Evolutionary conservation across 2,113 vertebrate species (phyloP).

Genomic region (Eolophus roseicapilla): DNA sequence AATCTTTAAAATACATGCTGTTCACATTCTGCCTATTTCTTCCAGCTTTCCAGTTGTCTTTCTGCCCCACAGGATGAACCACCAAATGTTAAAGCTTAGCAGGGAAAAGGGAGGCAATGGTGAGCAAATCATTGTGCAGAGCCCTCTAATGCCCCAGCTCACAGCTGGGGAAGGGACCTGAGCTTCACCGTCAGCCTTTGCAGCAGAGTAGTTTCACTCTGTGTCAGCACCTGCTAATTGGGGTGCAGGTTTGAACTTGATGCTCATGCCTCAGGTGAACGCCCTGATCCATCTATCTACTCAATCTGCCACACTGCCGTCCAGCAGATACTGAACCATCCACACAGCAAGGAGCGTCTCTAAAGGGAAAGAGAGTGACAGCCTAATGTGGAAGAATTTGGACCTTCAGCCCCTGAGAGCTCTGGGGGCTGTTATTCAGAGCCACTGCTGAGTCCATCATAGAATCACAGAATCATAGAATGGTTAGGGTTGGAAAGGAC

Average conservation of each 20-base stretch:
- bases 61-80: fast-evolving
- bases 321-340: fast-evolving
- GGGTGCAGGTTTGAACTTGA: fast-evolving
- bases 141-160: neutral
- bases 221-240: neutral
- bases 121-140: fast-evolving
- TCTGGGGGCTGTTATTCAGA: neutral
- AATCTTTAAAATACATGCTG: neutral
- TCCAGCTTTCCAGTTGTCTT: neutral
- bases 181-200: neutral
- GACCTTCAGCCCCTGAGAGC: neutral
- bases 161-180: neutral
- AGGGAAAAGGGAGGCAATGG: neutral
- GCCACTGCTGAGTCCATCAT: neutral
- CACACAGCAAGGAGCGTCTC: fast-evolving
- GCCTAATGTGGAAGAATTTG: neutral
- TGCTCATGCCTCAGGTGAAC: fast-evolving
- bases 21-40: neutral
- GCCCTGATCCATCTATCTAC: neutral
- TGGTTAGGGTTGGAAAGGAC: too few relatives aligned
- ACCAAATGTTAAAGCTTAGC: neutral
- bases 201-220: fast-evolving
- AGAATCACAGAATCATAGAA: too few relatives aligned
- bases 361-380: neutral
- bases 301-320: neutral